Base-by-base conservation (phyloP, 1,140 invertebrate genomes). In the Galleria mellonella region DNA sequence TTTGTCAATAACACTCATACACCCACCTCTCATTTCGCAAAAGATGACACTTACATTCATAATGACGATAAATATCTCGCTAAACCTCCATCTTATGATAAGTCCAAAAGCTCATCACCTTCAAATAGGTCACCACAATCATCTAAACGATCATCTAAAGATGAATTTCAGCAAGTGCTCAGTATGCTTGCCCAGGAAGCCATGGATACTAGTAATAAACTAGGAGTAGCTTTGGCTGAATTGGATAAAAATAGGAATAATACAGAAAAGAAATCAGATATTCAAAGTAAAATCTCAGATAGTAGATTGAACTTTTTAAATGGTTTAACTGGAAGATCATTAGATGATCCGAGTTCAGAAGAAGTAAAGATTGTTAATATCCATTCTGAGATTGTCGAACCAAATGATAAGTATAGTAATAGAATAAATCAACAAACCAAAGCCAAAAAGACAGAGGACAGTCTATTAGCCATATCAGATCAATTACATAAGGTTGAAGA, bases 161-260 rank as follows among this genome's bases (percentile, higher is more conserved):
- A 83, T 43, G 82, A 87, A 62, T 84, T 89, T 68, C 87, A 89
- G 54, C 88, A 89, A 55, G 88, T 88, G 10, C 65, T 89, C 11
- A 89, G 88, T 56, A 88, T 87, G 71, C 83, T 89, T 37, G 88
- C 88, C 8, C 83, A 88, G 64, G 88, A 89, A 83, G 88, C 88
- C 27, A 88, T 89, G 74, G 83, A 87, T 48, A 87, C 85, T 32
- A 87, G 83, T 56, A 86, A 84, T 39, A 86, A 85, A 51, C 56
- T 87, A 56, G 84, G 78, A 14, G 82, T 86, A 49, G 84, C 84
- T 15, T 67, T 87, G 67, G 83, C 82, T 39, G 84, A 87, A 63
- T 56, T 87, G 61, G 79, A 87, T 55, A 86, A 77, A 62, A 85
- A 85, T 60, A 70, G 72, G 55, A 78, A 78, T 46, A 81, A 74